A percentile compares a stretch with the other conserved stretches of the same genome.
phyloP scores from a whole-genome alignment of 2,797 vertebrate genomes.

The Sphenopsis melanotis region DNA sequence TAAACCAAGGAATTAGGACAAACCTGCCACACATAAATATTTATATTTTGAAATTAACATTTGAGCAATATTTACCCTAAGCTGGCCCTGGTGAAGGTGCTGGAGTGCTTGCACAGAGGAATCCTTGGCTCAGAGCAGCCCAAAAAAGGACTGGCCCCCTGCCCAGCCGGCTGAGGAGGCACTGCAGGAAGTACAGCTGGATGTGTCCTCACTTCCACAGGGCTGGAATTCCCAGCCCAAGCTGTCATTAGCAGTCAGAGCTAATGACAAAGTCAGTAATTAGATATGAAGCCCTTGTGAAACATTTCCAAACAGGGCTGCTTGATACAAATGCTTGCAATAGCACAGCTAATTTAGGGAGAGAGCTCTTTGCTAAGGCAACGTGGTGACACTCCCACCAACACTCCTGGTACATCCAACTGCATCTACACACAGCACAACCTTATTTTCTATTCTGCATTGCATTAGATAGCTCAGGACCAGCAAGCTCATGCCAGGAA shows the following conservation, averaged over 20 bases:
- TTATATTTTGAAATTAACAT: neutral
- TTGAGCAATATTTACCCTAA: neutral
- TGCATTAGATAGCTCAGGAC: neutral
- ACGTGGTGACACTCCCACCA: neutral
- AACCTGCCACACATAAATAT: neutral
- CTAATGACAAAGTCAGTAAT: neutral
- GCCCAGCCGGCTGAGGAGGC: neutral
- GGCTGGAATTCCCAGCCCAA: neutral
- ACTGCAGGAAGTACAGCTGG: neutral
- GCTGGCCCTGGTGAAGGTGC: neutral
- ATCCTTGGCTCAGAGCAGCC: neutral
- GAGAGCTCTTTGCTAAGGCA: neutral
- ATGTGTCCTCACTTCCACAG: neutral
- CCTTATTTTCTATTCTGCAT: neutral
- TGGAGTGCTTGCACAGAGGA: neutral
- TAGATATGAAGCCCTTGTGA: neutral
- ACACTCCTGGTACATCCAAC: neutral
- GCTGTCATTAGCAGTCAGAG: neutral
- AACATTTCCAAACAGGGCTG: neutral
- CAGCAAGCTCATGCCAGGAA: neutral
- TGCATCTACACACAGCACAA: neutral
- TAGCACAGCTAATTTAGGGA: neutral
- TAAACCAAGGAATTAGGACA: neutral
- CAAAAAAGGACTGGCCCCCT: accelerated
- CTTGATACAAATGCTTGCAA: neutral